Evolutionary conservation across 1,140 invertebrate species (phyloP), one percentile per base, ranked within the genome.

Genomic region (Ostrea edulis): DNA sequence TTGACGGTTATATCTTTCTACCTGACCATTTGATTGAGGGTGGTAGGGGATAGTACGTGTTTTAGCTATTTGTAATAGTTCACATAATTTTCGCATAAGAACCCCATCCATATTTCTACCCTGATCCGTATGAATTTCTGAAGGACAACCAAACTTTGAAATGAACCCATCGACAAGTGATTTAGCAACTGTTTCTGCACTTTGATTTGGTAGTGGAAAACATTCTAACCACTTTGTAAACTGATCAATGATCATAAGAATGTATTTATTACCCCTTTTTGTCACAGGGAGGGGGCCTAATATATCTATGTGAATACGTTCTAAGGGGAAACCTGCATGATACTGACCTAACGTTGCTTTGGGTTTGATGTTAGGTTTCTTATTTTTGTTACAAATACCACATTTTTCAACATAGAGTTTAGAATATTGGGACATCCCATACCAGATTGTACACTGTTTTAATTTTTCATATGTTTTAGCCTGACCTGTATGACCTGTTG

Each of bases 201-300:
- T 87, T 62, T 90, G 89, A 65, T 81, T 53, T 25, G 86, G 86
- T 53, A 86, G 20, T 9, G 65, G 65, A 44, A 54, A 68, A 55
- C 68, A 86, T 71, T 88, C 87, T 20, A 90, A 9, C 86, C 86
- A 87, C n/a, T 86, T 90, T 0, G 77, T 71, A 68, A 90, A 90
- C 53, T 90, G 86, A 71, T 90, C 84, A 54, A 90, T 35, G 3
- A 87, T 62, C 25, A 89, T 54, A 8, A 86, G 44, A 17, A 88
- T 88, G 20, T 85, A 86, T 52, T 86, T 86, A 52, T 89, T 89
- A 12, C 85, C 88, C 25, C 3, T 8, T 87, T 84, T 62, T 8
- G 55, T 87, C 8, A 53, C 35, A 84, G 87, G 44, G 7, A 87
- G 29, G 11, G 82, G 82, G 5, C 86, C 86, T 44, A 87, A 58